Evolutionary conservation across 2,113 vertebrate genomes (phyloP).

Genomic region (Oenanthe oenanthe): DNA sequence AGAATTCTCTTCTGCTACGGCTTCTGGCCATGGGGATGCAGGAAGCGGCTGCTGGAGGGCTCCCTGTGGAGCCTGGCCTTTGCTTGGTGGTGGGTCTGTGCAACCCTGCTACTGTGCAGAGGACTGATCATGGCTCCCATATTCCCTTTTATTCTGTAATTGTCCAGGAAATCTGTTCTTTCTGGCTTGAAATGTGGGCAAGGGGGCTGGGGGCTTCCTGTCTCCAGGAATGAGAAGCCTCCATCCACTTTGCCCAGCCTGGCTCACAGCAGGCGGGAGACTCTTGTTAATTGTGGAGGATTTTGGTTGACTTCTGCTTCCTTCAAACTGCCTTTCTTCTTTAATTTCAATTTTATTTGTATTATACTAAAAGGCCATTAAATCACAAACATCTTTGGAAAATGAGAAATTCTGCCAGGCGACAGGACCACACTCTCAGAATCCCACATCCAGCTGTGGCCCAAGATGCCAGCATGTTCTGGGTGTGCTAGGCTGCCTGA

Average conservation of each 20-base stretch:
- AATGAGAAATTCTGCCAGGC: neutral
- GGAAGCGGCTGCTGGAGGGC: neutral
- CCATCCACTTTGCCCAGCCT: neutral
- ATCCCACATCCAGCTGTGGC: neutral
- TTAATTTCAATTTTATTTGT: neutral
- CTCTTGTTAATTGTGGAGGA: neutral
- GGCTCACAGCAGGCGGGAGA: neutral
- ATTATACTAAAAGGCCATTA: neutral
- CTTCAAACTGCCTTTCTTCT: neutral
- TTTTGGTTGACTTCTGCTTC: neutral
- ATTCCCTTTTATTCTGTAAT: neutral
- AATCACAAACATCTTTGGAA: neutral
- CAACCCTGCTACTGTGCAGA: neutral
- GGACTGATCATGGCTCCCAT: neutral
- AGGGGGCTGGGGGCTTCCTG: neutral
- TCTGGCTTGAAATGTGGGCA: neutral
- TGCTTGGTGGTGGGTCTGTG: neutral
- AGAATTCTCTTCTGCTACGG: neutral
- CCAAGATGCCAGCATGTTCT: fast-evolving
- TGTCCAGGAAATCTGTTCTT: neutral
- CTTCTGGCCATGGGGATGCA: neutral
- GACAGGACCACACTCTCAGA: neutral
- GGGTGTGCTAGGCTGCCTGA: neutral
- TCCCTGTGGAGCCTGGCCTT: neutral
- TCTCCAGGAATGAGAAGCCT: neutral